A percentile compares a stretch with the other conserved stretches of the same genome.
phyloP scores from a whole-genome alignment of 2,113 vertebrate species.

The Parus major region DNA sequence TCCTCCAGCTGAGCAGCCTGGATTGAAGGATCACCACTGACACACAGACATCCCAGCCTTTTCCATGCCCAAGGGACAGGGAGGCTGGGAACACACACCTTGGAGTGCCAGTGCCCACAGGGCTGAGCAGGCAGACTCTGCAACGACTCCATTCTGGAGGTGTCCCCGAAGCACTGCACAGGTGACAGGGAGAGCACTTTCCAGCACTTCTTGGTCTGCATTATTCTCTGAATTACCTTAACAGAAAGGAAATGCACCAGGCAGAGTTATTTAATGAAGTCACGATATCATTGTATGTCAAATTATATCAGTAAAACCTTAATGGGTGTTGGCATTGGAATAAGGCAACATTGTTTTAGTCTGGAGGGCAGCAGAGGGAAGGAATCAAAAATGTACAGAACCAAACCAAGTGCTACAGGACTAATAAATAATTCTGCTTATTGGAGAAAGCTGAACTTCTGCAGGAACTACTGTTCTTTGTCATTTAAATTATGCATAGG shows the following conservation, averaged over 20 bases:
- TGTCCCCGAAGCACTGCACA: slow-evolving; percentile 26
- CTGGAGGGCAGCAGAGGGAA: neutral
- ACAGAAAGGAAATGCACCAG: neutral
- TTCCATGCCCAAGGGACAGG: neutral
- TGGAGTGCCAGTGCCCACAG: slow-evolving; percentile 74
- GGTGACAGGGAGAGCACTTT: neutral
- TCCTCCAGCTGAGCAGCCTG: neutral
- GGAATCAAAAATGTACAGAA: neutral
- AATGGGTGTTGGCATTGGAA: neutral
- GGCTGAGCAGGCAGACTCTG: slow-evolving; percentile 56
- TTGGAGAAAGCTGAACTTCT: neutral
- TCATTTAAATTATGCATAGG: neutral
- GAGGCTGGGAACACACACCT: slow-evolving; percentile 53
- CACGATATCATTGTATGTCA: neutral
- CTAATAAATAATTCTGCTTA: neutral
- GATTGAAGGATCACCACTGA: neutral
- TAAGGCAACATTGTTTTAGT: neutral
- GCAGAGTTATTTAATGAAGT: neutral
- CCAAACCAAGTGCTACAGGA: neutral
- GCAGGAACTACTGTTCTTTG: neutral
- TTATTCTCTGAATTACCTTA: neutral
- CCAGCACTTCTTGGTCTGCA: neutral
- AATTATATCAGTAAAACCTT: neutral
- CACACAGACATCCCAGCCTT: neutral
- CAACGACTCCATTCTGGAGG: neutral